Evolutionary conservation across 2,888 invertebrate genomes (phyloP), one percentile per base, ranked within the genome.

Genomic region (Linnaemya vulpina): DNA sequence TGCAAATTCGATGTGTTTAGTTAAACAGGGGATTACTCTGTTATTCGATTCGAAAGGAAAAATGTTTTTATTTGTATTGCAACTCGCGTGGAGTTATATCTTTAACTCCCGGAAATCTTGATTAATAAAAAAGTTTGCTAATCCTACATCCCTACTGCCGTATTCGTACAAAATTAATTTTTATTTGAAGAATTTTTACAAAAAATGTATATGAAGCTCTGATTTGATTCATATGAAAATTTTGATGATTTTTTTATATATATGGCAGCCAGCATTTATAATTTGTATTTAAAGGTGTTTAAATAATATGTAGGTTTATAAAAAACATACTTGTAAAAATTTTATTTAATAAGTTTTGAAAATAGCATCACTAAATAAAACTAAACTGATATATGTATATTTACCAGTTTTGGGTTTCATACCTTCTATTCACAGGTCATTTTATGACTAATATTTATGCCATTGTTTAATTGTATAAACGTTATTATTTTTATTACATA

Each of bases 401-500:
- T 58, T 58, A n/a, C n/a, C 30, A 35, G 4, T n/a, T 30, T 58
- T 30, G 15, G 55, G 3, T 35, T 58, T 25, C 30, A n/a, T 58
- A 35, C 15, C 30, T 35, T 58, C 10, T n/a, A 58, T 58, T 58
- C 58, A 35, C 30, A 35, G n/a, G 3, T n/a, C n/a, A 30, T 35
- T 58, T 1, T 58, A 30, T 30, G n/a, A 58, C 58, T 55, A 25
- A 25, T 1, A 40, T 53, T 51, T 20, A 53, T 35, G 17, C 15
- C 22, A 25, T 43, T 43, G n/a, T 46, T 43, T 60, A 49, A 55
- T 30, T 58, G 43, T 58, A 73, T 43, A 46, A 17, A 58, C 22
- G 43, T 55, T 68, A 58, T 65, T 46, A 20, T 38, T 40, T 63
- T 63, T 7, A 15, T 63, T 62, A 49, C 30, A n/a, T 51, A 40